Evolutionary conservation across 1,140 invertebrate species (phyloP).

Genomic region (Sipha flava): DNA sequence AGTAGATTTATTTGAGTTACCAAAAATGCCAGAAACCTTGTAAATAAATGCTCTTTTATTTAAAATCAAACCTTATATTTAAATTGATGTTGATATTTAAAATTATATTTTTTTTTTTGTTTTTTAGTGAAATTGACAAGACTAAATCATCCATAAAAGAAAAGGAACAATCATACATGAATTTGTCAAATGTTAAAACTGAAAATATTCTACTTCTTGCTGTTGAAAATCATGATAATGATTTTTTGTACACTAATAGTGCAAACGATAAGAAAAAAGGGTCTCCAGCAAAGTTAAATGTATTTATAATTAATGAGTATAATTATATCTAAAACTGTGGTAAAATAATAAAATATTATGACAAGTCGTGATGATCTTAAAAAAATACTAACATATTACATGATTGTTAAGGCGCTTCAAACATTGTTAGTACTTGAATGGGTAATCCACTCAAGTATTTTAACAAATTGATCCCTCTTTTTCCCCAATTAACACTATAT

Average conservation of each 20-base stretch:
- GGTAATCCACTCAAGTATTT: too few relatives aligned
- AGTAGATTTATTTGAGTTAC: background rate
- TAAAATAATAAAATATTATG: too few relatives aligned
- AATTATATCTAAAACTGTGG: background rate
- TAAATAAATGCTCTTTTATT: background rate
- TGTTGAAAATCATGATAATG: conserved; percentile 12
- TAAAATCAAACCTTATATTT: too few relatives aligned
- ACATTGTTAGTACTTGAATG: too few relatives aligned
- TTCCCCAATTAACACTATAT: too few relatives aligned
- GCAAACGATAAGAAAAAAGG: background rate
- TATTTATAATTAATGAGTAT: background rate
- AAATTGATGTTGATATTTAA: background rate
- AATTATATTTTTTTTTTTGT: background rate
- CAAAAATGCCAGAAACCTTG: background rate
- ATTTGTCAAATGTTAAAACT: background rate
- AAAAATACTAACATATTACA: too few relatives aligned
- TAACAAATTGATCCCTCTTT: too few relatives aligned
- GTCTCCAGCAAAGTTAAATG: background rate
- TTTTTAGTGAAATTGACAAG: background rate
- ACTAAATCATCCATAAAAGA: background rate
- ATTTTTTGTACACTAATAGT: background rate
- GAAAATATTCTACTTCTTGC: conserved; percentile 6
- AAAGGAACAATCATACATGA: background rate
- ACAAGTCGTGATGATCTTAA: too few relatives aligned
- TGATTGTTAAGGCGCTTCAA: too few relatives aligned